A percentile compares a stretch with the other conserved stretches of the same genome.
Conservation (phyloP, 2,113 vertebrate genomes). For the Chloropsis hardwickii region DNA sequence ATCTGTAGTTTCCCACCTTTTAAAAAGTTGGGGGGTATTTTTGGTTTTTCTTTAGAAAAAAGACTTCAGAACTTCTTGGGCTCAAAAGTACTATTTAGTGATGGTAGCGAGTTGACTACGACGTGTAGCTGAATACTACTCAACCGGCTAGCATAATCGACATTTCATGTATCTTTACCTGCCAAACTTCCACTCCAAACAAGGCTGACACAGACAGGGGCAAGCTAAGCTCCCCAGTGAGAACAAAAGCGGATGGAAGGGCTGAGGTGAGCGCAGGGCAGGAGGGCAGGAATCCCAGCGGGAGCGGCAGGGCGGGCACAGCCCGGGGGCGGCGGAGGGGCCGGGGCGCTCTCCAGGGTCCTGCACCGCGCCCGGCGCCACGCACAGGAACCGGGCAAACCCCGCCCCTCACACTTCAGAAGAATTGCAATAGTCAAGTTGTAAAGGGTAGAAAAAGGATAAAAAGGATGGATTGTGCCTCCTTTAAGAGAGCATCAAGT, state of each 20-base stretch:
- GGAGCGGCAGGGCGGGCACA: fast-evolving
- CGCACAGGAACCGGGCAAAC: fast-evolving
- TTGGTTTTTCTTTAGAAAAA: not conserved
- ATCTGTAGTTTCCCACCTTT: not conserved
- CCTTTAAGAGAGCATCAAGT: not conserved
- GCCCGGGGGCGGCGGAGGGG: not conserved
- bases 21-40: not conserved
- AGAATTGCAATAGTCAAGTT: not conserved
- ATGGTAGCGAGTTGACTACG: not conserved
- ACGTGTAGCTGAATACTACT: fast-evolving
- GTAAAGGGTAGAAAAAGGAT: not conserved
- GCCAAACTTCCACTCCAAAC: not conserved
- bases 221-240: no score
- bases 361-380: not conserved
- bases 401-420: not conserved
- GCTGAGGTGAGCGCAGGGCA: fast-evolving
- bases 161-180: not conserved
- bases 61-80: not conserved
- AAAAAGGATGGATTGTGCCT: not conserved
- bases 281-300: fast-evolving
- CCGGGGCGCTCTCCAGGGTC: not conserved
- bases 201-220: not conserved
- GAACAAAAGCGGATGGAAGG: fast-evolving
- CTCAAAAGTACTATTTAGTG: not conserved
- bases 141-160: fast-evolving